A percentile compares a stretch with the other conserved stretches of the same genome.
Evolutionary conservation across 2,113 vertebrate species (phyloP).

Genomic region (Lagopus muta): DNA sequence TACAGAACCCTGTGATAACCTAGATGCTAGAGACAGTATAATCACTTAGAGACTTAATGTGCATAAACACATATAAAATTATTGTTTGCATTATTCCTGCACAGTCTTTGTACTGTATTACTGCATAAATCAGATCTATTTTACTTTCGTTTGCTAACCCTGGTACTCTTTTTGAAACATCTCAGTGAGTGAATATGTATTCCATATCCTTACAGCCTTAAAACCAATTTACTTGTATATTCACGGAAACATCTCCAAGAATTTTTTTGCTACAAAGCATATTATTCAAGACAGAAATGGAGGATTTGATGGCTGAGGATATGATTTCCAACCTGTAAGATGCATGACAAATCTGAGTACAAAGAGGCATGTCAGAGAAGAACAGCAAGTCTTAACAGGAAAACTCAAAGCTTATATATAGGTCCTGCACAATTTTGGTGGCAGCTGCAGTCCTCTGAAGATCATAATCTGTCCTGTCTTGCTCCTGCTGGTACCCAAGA

Average conservation of each 20-base stretch:
- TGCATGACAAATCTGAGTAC: not conserved
- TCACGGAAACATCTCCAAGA: not conserved
- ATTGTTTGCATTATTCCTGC: slow-evolving; percentile 24
- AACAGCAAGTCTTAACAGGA: not conserved
- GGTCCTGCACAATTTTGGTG: not conserved
- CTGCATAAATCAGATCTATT: slow-evolving; percentile 50
- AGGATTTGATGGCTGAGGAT: not conserved
- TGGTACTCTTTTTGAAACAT: slow-evolving; percentile 15
- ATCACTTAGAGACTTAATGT: slow-evolving; percentile 52
- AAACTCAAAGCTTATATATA: not conserved
- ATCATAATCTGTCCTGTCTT: not conserved
- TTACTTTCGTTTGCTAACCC: slow-evolving; percentile 30
- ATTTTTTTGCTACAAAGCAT: not conserved
- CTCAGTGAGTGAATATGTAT: not conserved
- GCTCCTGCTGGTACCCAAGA: not conserved
- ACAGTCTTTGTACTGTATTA: slow-evolving; percentile 20
- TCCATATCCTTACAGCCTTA: slow-evolving; percentile 12
- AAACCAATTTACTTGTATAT: slow-evolving; percentile 16
- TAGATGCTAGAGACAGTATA: slow-evolving; percentile 17
- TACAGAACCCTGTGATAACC: not conserved
- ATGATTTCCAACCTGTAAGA: not conserved
- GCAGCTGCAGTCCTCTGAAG: not conserved
- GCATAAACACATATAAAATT: slow-evolving; percentile 50
- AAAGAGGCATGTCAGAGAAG: not conserved
- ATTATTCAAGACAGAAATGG: not conserved